Percentiles rank a stretch among this genome's conserved stretches.
Conservation (phyloP, 2,888 invertebrate species). For the Itoplectis maculator region DNA sequence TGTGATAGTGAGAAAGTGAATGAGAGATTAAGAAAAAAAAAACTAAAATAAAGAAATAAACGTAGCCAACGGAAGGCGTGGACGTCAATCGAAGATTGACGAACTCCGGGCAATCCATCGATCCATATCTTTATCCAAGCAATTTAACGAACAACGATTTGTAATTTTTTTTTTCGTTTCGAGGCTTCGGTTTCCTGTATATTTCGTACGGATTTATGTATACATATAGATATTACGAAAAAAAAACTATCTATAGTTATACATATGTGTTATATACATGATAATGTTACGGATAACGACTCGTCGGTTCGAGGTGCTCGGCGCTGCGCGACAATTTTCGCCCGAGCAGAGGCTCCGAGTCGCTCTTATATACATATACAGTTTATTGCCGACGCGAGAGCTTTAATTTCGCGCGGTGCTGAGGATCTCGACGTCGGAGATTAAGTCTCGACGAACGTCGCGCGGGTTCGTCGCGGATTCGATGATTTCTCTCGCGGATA, state of each 20-base stretch:
- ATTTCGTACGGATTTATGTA: constrained; percentile 72
- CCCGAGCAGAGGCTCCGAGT: constrained; percentile 9
- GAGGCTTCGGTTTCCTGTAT: constrained; percentile 68
- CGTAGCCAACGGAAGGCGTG: constrained; percentile 60
- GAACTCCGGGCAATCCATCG: constrained; percentile 72
- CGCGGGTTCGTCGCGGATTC: constrained; percentile 37
- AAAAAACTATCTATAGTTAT: constrained; percentile 64
- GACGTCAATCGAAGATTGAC: constrained; percentile 59
- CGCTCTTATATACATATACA: constrained; percentile 51
- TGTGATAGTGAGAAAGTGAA: constrained; percentile 29
- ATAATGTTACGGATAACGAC: constrained; percentile 76
- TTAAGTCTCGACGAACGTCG: constrained; percentile 41
- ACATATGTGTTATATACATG: constrained; percentile 65
- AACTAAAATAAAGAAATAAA: constrained; percentile 53
- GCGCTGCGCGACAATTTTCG: constrained; percentile 22
- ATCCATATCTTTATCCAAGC: constrained; percentile 84
- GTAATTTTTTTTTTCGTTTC: constrained; percentile 73
- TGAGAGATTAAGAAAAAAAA: constrained; percentile 39
- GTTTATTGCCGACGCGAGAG: constrained; percentile 33
- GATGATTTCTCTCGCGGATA: constrained; percentile 8
- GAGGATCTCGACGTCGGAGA: constrained; percentile 7
- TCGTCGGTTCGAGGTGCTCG: constrained; percentile 52
- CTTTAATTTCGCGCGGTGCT: constrained; percentile 19
- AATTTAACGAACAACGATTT: constrained; percentile 83
- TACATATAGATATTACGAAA: constrained; percentile 71